phyloP scores from a whole-genome alignment of 2,113 vertebrate genomes.

The Dryoscopus gambensis region DNA sequence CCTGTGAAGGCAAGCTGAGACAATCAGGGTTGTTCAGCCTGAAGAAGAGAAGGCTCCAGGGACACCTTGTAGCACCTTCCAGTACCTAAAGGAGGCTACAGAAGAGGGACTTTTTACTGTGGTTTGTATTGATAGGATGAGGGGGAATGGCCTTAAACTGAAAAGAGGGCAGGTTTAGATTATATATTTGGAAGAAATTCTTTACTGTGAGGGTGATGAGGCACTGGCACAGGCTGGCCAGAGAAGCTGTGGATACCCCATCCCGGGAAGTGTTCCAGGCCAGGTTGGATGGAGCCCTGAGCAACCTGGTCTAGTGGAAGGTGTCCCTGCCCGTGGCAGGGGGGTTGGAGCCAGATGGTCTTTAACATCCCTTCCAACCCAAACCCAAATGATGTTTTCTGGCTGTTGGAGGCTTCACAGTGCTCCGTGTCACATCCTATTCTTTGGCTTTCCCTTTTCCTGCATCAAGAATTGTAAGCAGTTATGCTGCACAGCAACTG shows the following conservation, averaged over 20 bases:
- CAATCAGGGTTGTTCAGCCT: neutral
- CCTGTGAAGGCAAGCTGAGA: neutral
- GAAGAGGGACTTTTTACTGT: neutral
- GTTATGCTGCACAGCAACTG: neutral
- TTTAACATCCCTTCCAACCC: neutral
- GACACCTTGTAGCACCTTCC: neutral
- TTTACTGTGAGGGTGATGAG: neutral
- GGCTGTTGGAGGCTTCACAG: neutral
- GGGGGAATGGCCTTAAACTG: neutral
- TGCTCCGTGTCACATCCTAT: rapidly evolving
- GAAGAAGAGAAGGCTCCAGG: neutral
- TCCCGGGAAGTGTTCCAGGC: rapidly evolving
- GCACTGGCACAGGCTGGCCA: neutral
- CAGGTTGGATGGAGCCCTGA: neutral
- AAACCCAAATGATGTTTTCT: neutral
- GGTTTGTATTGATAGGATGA: neutral
- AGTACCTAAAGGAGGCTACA: neutral
- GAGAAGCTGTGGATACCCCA: neutral
- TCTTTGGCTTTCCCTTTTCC: neutral
- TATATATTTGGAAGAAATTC: neutral
- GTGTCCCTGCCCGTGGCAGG: neutral
- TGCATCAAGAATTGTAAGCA: neutral
- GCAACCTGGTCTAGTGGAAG: neutral
- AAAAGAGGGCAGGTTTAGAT: neutral
- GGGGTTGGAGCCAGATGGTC: neutral